phyloP scores from a whole-genome alignment of 2,797 vertebrate genomes.

The Microcaecilia unicolor region DNA sequence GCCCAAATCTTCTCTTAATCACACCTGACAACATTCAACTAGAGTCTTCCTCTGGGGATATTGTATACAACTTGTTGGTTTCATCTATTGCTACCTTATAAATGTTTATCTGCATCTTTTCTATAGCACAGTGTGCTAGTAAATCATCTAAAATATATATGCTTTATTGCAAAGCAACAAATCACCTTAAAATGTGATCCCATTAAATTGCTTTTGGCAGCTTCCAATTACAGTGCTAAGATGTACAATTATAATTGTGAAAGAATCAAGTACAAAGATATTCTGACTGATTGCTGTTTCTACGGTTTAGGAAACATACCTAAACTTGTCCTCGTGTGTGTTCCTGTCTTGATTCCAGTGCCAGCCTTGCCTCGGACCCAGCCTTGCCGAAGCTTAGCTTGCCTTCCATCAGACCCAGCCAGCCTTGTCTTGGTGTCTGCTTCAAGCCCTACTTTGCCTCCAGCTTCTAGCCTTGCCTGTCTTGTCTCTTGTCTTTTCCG shows the following conservation, averaged over 20 bases:
- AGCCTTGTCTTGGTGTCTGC: too few relatives aligned
- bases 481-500: too few relatives aligned
- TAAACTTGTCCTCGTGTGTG: background rate
- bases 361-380: too few relatives aligned
- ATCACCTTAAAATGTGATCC: constrained; percentile 5
- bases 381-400: too few relatives aligned
- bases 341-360: too few relatives aligned
- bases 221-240: constrained; percentile 26
- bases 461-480: too few relatives aligned
- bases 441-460: too few relatives aligned
- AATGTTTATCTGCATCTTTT: constrained; percentile 11
- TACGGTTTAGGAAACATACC: constrained; percentile 5
- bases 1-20: constrained; percentile 40
- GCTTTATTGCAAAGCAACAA: constrained; percentile 10
- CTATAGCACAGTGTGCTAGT: background rate
- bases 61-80: constrained; percentile 32
- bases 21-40: constrained; percentile 45
- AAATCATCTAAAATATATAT: constrained; percentile 2
- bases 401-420: too few relatives aligned
- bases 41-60: constrained; percentile 32
- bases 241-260: constrained; percentile 17
- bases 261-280: constrained; percentile 17
- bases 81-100: constrained; percentile 15
- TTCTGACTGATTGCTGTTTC: constrained; percentile 5
- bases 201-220: constrained; percentile 19